A percentile compares a stretch with the other conserved stretches of the same genome.
Evolutionary conservation across 2,113 vertebrate species (phyloP).

Genomic region (Lophura nycthemera): DNA sequence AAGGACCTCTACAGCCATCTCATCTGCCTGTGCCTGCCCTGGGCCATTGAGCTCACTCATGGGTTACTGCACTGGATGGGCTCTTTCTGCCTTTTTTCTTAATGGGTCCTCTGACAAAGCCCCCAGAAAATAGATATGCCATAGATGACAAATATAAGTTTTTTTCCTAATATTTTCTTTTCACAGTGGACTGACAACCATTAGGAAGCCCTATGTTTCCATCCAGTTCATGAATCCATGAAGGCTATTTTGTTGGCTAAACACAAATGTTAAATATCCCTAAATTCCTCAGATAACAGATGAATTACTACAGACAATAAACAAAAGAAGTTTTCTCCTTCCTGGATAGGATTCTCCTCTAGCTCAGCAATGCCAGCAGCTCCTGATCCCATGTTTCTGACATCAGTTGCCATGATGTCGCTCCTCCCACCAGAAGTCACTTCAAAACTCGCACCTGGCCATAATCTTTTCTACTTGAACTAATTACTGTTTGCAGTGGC

Average conservation of each 20-base stretch:
- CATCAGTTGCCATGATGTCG: not conserved
- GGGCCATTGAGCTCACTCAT: rapidly evolving
- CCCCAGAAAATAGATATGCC: not conserved
- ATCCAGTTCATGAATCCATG: not conserved
- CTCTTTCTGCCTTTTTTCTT: not conserved
- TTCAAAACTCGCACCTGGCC: constrained; percentile 76
- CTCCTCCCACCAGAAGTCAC: constrained; percentile 11
- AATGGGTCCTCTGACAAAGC: not conserved
- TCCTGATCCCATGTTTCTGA: constrained; percentile 29
- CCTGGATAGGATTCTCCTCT: not conserved
- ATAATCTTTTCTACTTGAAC: constrained; percentile 72
- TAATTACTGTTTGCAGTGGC: constrained; percentile 70
- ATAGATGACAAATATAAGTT: not conserved
- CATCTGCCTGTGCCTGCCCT: not conserved
- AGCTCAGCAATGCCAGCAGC: not conserved
- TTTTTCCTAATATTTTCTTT: constrained; percentile 5
- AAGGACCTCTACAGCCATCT: not conserved
- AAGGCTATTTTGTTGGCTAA: constrained; percentile 40
- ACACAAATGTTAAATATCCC: constrained; percentile 63
- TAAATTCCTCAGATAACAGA: constrained; percentile 74
- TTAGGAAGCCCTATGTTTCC: constrained; percentile 35
- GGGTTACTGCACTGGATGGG: not conserved
- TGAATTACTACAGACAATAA: constrained; percentile 69
- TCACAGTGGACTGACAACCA: constrained; percentile 2
- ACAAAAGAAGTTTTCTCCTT: constrained; percentile 57